A percentile compares a stretch with the other conserved stretches of the same genome.
These are phyloP conservation scores for Cuculus canorus DNA, from an alignment of 2,797 vertebrate species.

Conservation along the genomic window DNA sequence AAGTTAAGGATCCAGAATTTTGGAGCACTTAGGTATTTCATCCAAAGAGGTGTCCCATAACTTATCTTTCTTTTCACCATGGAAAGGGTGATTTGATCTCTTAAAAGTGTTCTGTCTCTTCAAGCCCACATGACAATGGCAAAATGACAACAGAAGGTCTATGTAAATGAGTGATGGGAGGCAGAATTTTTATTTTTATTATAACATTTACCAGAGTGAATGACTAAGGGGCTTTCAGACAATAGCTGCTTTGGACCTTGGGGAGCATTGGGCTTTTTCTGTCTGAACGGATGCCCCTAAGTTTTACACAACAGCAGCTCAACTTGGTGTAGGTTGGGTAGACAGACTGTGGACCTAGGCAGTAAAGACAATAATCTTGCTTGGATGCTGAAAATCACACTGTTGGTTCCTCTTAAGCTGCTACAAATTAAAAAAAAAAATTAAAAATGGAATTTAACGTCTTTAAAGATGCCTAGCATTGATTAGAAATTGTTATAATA, in stretches of 20 bases:
- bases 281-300: background rate
- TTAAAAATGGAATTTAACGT: background rate
- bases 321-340: background rate
- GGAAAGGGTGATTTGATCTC: background rate
- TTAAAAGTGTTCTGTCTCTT: background rate
- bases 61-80: background rate
- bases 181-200: background rate
- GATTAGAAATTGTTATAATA: background rate
- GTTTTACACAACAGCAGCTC: background rate
- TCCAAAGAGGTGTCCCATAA: background rate
- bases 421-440: background rate
- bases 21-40: background rate
- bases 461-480: background rate
- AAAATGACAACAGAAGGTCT: background rate
- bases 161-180: background rate
- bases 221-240: background rate
- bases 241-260: background rate
- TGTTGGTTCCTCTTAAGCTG: background rate
- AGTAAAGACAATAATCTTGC: background rate
- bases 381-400: background rate
- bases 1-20: background rate
- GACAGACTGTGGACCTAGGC: background rate
- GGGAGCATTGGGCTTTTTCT: background rate
- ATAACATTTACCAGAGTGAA: too few species aligned
- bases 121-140: rapidly evolving